These are phyloP conservation scores for Drosophila kohkoa DNA, from an alignment of 1,140 invertebrate species.

Conservation along the genomic window DNA sequence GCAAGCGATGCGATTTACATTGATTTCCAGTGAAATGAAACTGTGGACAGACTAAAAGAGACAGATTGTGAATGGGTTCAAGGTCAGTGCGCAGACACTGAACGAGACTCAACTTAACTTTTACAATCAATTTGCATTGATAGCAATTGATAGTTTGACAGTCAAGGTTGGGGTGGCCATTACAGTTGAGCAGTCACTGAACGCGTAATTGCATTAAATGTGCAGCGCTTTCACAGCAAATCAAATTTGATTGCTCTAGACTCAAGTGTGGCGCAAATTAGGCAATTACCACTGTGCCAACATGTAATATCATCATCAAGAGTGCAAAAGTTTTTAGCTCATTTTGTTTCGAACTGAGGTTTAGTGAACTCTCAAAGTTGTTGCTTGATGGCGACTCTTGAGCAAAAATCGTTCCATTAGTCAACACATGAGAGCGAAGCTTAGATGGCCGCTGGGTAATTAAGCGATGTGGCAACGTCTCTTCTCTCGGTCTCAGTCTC, in stretches of 20 bases:
- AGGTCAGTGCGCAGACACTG: slow-evolving; percentile 1
- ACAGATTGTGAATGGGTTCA: slow-evolving; percentile 11
- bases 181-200: slow-evolving; percentile 13
- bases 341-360: slow-evolving; percentile 39
- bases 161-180: slow-evolving; percentile 17
- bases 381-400: slow-evolving; percentile 37
- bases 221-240: slow-evolving; percentile 3
- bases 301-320: slow-evolving; percentile 52
- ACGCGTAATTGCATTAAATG: not conserved
- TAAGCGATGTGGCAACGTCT: slow-evolving; percentile 75
- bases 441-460: slow-evolving; percentile 70
- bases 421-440: slow-evolving; percentile 15
- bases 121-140: not conserved
- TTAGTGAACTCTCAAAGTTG: slow-evolving; percentile 64
- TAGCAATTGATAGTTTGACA: slow-evolving; percentile 10
- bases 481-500: slow-evolving; percentile 15
- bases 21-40: slow-evolving; percentile 49
- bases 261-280: slow-evolving; percentile 21
- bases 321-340: slow-evolving; percentile 25
- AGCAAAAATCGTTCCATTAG: slow-evolving; percentile 69
- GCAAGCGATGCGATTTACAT: slow-evolving; percentile 47
- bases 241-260: slow-evolving; percentile 13
- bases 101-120: not conserved
- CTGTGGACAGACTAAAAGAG: not conserved
- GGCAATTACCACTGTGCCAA: slow-evolving; percentile 46